These are phyloP conservation scores for Nematopogon swammerdamellus DNA, from an alignment of 2,888 invertebrate genomes.

Conservation along the genomic window DNA sequence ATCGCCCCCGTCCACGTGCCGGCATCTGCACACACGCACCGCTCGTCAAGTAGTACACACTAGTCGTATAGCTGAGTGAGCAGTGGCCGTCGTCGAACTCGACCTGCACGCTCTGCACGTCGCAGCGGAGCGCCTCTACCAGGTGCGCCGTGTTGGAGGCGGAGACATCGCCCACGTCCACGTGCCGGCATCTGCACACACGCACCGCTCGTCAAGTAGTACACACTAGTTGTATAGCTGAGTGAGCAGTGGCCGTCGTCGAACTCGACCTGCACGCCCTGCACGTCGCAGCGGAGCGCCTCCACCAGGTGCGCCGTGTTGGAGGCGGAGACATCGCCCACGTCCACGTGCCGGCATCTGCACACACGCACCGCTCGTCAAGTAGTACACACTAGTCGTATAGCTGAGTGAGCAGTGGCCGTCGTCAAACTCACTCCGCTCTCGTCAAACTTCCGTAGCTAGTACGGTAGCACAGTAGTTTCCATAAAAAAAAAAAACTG, in stretches of 20 bases:
- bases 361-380: background rate
- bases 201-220: background rate
- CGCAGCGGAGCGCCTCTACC: conserved; percentile 46
- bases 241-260: conserved; percentile 73
- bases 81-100: conserved; percentile 74
- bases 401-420: no score
- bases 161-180: conserved; percentile 65
- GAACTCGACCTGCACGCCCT: conserved; percentile 64
- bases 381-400: background rate
- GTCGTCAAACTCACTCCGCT: no score
- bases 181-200: conserved; percentile 44
- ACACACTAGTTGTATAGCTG: conserved; percentile 33
- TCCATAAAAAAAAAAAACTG: no score
- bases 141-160: conserved; percentile 59
- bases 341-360: conserved; percentile 59
- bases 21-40: conserved; percentile 29
- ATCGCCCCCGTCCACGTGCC: conserved; percentile 63
- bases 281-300: conserved; percentile 52
- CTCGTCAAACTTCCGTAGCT: no score
- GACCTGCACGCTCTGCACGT: conserved; percentile 60
- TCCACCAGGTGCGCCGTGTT: conserved; percentile 53
- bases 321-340: conserved; percentile 64
- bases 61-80: conserved; percentile 56
- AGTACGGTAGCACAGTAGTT: no score
- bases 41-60: background rate